Percentiles rank a stretch among this genome's conserved stretches.
These are phyloP conservation scores for Nesoenas mayeri DNA, from an alignment of 2,113 vertebrate genomes.

Conservation along the genomic window DNA sequence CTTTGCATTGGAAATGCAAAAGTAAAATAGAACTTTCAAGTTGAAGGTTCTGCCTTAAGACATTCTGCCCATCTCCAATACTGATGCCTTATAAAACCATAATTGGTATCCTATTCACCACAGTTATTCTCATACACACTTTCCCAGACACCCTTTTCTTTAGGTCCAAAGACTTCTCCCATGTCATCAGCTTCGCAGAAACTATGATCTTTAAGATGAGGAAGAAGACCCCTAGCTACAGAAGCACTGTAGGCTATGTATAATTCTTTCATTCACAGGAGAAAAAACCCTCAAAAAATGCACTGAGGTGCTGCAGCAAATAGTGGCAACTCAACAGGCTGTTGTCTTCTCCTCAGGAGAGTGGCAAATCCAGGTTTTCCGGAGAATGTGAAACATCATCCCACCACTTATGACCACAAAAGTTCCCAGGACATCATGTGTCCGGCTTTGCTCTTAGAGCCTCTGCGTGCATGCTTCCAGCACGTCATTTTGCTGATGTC, in stretches of 20 bases:
- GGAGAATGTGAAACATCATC: background rate
- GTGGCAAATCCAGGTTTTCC: background rate
- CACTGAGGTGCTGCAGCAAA: background rate
- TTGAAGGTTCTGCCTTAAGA: background rate
- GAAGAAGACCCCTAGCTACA: background rate
- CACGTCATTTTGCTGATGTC: no score
- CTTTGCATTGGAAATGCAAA: constrained; percentile 28
- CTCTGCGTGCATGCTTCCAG: background rate
- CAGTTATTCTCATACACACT: background rate
- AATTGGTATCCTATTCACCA: background rate
- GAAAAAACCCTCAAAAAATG: background rate
- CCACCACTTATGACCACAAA: background rate
- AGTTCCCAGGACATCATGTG: background rate
- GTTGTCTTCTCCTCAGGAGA: background rate
- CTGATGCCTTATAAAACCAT: background rate
- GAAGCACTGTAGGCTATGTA: background rate
- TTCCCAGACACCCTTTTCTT: background rate
- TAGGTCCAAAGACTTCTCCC: background rate
- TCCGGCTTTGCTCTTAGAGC: background rate
- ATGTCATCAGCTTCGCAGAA: background rate
- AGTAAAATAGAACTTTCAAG: constrained; percentile 11
- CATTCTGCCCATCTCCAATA: background rate
- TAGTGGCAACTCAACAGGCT: background rate
- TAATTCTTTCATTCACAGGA: background rate
- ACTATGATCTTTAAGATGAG: background rate